phyloP scores from a whole-genome alignment of 2,113 vertebrate species.

The Saccopteryx bilineata region DNA sequence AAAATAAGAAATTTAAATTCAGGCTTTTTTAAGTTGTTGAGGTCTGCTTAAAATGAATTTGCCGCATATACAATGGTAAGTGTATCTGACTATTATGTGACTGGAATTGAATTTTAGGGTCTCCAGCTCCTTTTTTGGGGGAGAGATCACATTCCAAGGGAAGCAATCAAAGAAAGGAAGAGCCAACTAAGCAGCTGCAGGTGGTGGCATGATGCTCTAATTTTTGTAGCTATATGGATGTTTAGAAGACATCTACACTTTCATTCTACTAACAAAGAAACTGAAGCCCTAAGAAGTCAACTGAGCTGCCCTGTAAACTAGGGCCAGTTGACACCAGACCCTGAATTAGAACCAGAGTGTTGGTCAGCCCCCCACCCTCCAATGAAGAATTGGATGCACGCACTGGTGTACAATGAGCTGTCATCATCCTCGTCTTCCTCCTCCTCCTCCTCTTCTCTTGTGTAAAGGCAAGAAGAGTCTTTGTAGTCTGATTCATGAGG shows the following conservation, averaged over 20 bases:
- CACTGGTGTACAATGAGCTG: constrained; percentile 95
- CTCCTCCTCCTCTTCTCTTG: constrained; percentile 94
- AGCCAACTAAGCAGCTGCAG: too few relatives aligned
- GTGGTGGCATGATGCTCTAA: accelerated
- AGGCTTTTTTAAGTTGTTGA: background rate
- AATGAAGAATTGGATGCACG: background rate
- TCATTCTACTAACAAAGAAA: background rate
- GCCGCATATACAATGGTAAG: background rate
- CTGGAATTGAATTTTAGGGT: background rate
- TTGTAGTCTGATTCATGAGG: constrained; percentile 96
- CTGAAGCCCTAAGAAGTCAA: background rate
- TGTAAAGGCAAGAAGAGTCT: constrained; percentile 96
- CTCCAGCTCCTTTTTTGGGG: accelerated
- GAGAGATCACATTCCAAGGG: background rate
- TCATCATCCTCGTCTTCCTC: constrained; percentile 95
- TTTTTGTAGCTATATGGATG: background rate
- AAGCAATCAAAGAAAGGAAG: background rate
- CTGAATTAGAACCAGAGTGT: accelerated
- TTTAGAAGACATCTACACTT: background rate
- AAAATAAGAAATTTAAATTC: constrained; percentile 12
- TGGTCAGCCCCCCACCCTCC: background rate
- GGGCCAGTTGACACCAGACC: background rate
- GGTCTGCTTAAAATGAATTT: background rate
- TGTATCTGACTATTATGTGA: background rate
- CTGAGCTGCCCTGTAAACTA: background rate